Evolutionary conservation across 1,140 invertebrate genomes (phyloP), one percentile per base, ranked within the genome.

Genomic region (Ladona fulva): DNA sequence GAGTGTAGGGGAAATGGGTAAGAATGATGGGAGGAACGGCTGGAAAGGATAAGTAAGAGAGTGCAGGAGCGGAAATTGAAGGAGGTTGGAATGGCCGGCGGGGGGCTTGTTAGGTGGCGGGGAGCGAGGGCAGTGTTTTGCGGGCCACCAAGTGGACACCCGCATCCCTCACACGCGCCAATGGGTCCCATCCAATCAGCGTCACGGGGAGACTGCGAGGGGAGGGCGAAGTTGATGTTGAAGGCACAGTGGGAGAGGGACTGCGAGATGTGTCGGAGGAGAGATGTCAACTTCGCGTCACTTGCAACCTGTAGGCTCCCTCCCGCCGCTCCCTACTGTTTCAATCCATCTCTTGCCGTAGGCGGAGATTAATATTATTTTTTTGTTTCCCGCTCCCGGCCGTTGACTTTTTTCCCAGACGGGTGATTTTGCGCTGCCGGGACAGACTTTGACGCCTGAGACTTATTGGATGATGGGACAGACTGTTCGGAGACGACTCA

Each of bases 131-230:
- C n/a, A 66, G 52, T n/a, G n/a, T n/a, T n/a, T n/a, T n/a, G n/a
- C 3, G 29, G 29, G 29, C 29, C 29, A 37, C 29, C 3, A 37
- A 37, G 29, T 66, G 52, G 52, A 66, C 52, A 19, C 44, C 44
- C 44, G 44, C 44, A 66, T 19, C 14, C n/a, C 52, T 22, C 14
- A 66, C 52, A 66, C 52, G 52, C 52, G 52, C 52, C 52, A 66
- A 66, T 66, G 52, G 52, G n/a, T 66, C 52, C 52, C 12, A 66
- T 66, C 52, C 52, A 66, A 66, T 66, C 52, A 66, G 52, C n/a
- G 12, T 66, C 52, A 66, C 52, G 52, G 52, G 52, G 52, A 66
- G 52, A 52, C 10, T 11, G 44, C 10, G 44, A 52, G 44, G 44
- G 19, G 19, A 10, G 44, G 44, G 44, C 19, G 44, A 12, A 12